Evolutionary conservation across 2,797 vertebrate species (phyloP).

Genomic region (Chiroxiphia lanceolata): DNA sequence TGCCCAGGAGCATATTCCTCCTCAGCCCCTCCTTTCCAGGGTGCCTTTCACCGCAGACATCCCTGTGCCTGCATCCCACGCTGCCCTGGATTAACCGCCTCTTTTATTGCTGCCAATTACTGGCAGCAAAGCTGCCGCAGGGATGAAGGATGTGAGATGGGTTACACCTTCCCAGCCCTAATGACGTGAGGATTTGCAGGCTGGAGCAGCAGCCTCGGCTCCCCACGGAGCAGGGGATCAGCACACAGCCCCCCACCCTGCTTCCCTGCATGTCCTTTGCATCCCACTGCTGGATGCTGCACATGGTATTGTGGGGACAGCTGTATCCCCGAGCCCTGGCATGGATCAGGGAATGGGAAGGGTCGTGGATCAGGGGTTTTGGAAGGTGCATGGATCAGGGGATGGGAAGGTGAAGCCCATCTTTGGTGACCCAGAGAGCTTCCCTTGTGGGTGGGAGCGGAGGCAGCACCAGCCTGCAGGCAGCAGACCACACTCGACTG

Average conservation of each 20-base stretch:
- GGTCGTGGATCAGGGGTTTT: not conserved
- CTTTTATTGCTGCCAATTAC: conserved; percentile 63
- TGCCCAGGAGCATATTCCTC: conserved; percentile 37
- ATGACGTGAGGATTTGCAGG: not conserved
- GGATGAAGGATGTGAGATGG: conserved; percentile 1
- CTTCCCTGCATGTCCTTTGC: not conserved
- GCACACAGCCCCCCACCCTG: not conserved
- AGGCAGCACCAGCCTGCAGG: not conserved
- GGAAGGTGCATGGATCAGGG: not conserved
- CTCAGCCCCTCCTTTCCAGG: conserved; percentile 44
- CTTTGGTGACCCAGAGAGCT: not conserved
- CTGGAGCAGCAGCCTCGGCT: not conserved
- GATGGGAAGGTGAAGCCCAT: not conserved
- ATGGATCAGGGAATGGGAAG: not conserved
- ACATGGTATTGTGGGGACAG: not conserved
- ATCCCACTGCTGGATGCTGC: not conserved
- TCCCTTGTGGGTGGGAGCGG: not conserved
- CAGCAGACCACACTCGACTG: conserved; percentile 45
- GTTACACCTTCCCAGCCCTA: conserved; percentile 29
- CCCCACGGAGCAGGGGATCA: not conserved
- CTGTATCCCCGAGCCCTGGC: not conserved
- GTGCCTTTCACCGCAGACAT: conserved; percentile 43
- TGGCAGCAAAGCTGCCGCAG: conserved; percentile 27
- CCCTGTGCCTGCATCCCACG: conserved; percentile 30
- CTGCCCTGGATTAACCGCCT: conserved; percentile 37